These are phyloP conservation scores for Agrochola macilenta DNA, from an alignment of 2,888 invertebrate genomes.

Conservation along the genomic window DNA sequence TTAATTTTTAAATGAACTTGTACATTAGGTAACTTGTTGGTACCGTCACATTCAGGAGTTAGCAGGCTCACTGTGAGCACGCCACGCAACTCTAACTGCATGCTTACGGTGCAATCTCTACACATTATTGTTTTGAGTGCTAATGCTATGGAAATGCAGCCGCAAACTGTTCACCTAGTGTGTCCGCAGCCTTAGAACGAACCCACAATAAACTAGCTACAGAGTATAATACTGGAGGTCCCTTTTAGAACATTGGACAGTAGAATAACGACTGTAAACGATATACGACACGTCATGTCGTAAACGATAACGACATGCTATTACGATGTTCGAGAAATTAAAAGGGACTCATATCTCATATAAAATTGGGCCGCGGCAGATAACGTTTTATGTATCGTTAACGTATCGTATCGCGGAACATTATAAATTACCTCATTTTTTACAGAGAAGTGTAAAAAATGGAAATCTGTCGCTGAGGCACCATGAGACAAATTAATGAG, in stretches of 20 bases:
- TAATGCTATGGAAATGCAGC: background rate
- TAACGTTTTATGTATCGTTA: conserved; percentile 15
- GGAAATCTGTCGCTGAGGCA: background rate
- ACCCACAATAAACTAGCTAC: background rate
- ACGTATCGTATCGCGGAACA: background rate
- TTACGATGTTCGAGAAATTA: conserved; percentile 25
- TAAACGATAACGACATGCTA: conserved; percentile 32
- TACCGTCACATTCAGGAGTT: background rate
- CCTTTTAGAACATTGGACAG: conserved; percentile 5
- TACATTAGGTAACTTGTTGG: too few relatives aligned
- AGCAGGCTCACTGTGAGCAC: background rate
- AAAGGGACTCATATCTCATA: conserved; percentile 15
- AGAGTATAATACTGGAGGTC: background rate
- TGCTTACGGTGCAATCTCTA: background rate
- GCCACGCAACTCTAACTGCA: background rate
- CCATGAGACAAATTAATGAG: background rate
- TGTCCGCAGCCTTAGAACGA: background rate
- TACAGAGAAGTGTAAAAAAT: background rate
- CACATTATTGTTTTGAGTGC: background rate
- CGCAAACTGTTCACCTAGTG: background rate
- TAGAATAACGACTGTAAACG: conserved; percentile 9
- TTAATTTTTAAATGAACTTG: too few relatives aligned
- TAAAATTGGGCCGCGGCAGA: background rate
- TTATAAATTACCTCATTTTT: conserved; percentile 16
- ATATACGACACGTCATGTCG: conserved; percentile 8